phyloP scores from a whole-genome alignment of 2,888 invertebrate species.

The Podabrus alpinus region DNA sequence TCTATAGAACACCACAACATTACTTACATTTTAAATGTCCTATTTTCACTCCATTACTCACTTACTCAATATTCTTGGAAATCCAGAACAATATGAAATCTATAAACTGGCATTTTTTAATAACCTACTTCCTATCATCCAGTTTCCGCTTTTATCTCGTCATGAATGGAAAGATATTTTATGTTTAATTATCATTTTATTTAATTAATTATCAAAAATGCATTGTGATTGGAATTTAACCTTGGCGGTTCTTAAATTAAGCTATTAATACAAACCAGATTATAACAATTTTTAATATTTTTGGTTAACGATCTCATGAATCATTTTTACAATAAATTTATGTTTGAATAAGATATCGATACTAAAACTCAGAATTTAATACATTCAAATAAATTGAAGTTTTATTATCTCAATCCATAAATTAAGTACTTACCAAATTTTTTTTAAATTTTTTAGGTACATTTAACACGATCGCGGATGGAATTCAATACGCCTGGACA shows the following conservation, averaged over 20 bases:
- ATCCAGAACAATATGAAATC: neutral
- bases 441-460: conserved; percentile 28
- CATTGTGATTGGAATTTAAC: neutral
- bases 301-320: neutral
- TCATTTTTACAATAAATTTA: neutral
- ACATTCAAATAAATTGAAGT: too few species aligned
- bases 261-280: neutral
- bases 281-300: neutral
- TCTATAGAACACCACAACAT: too few species aligned
- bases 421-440: too few species aligned
- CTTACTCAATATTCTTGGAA: too few species aligned
- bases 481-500: conserved; percentile 35
- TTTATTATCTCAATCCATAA: too few species aligned
- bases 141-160: neutral
- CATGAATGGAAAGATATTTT: neutral
- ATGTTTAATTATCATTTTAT: too few species aligned
- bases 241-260: neutral
- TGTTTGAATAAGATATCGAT: neutral
- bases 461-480: conserved; percentile 31
- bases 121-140: neutral
- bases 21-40: too few species aligned
- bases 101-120: neutral
- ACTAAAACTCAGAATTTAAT: neutral
- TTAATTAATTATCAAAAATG: too few species aligned
- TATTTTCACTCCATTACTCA: too few species aligned